Conservation (phyloP, 2,888 invertebrate genomes). For the Embidobia sp. region DNA sequence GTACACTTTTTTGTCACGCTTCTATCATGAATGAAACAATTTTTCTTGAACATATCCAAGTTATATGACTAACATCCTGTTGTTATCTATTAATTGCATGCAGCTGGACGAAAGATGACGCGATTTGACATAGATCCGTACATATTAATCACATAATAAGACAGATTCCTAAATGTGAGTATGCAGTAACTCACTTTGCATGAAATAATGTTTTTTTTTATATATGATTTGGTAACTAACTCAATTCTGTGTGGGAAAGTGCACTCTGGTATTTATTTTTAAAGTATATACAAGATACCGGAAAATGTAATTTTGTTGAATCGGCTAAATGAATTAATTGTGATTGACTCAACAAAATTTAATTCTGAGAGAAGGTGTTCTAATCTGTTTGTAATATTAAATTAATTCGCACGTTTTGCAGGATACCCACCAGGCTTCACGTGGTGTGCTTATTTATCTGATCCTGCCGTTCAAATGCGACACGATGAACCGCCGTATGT, state of each 20-base stretch:
- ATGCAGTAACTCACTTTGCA: constrained; percentile 34
- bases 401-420: constrained; percentile 72
- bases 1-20: not conserved
- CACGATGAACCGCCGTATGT: constrained; percentile 47
- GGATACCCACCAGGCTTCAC: constrained; percentile 80
- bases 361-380: too few species aligned
- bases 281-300: too few species aligned
- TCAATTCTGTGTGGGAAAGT: too few species aligned
- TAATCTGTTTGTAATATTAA: constrained; percentile 19
- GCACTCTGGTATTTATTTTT: too few species aligned
- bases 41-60: constrained; percentile 2
- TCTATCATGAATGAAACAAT: not conserved
- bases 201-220: too few species aligned
- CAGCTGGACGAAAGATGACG: constrained; percentile 78
- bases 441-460: constrained; percentile 79
- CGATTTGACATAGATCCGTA: constrained; percentile 74
- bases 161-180: constrained; percentile 44
- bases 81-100: constrained; percentile 75
- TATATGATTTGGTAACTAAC: too few species aligned
- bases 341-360: too few species aligned
- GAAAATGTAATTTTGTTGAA: too few species aligned
- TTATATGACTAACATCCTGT: constrained; percentile 44
- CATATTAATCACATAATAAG: constrained; percentile 73
- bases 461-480: constrained; percentile 73
- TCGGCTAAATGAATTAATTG: too few species aligned